A percentile compares a stretch with the other conserved stretches of the same genome.
phyloP scores from a whole-genome alignment of 2,888 invertebrate species.

The Mythimna loreyi region DNA sequence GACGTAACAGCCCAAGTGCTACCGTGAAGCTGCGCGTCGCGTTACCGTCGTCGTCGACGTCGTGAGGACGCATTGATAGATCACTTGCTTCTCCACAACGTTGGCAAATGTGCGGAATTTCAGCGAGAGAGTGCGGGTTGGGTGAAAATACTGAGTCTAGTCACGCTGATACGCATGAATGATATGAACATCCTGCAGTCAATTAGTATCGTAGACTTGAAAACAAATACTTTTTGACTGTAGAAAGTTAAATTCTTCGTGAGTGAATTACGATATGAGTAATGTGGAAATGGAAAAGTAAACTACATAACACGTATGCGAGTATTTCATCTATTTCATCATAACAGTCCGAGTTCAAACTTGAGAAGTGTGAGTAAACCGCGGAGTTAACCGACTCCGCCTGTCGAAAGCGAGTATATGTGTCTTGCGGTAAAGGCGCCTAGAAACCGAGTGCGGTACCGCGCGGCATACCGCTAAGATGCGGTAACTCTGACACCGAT shows the following conservation, averaged over 20 bases:
- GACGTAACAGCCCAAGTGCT: constrained; percentile 4
- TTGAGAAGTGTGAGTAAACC: constrained; percentile 53
- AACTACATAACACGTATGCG: not conserved
- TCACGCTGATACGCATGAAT: constrained; percentile 40
- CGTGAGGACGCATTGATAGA: constrained; percentile 28
- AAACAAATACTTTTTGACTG: not conserved
- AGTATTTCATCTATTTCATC: constrained; percentile 28
- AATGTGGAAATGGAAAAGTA: constrained; percentile 1
- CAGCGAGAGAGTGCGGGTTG: constrained; percentile 33
- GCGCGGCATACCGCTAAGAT: constrained; percentile 52
- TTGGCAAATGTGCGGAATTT: constrained; percentile 32
- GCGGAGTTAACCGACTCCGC: constrained; percentile 51
- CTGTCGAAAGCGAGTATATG: constrained; percentile 63
- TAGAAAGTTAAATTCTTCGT: not conserved
- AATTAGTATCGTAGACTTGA: not conserved
- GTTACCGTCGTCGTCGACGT: not conserved
- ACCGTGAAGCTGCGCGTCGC: constrained; percentile 3
- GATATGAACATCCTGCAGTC: constrained; percentile 28
- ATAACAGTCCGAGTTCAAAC: constrained; percentile 34
- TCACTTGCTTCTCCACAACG: constrained; percentile 12
- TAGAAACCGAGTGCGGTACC: constrained; percentile 59
- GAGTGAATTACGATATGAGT: not conserved
- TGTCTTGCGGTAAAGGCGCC: constrained; percentile 64
- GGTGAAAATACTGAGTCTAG: constrained; percentile 26
- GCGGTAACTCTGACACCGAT: constrained; percentile 64